These are phyloP conservation scores for Melanotaenia parkinsoni DNA, from an alignment of 2,797 vertebrate species.

Conservation along the genomic window DNA sequence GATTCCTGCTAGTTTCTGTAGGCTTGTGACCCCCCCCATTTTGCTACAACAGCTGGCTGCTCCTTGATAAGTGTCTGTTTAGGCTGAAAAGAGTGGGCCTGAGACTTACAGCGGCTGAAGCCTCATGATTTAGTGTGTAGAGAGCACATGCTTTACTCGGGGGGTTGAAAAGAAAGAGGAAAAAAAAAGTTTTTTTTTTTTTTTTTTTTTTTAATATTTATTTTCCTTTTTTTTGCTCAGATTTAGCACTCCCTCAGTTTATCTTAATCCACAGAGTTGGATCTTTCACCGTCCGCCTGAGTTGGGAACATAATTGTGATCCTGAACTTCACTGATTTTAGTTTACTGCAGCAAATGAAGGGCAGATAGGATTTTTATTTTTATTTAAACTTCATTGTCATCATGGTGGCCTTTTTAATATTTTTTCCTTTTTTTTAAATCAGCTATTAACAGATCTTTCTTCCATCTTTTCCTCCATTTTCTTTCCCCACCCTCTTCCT, in stretches of 20 bases:
- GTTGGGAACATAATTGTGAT: neutral
- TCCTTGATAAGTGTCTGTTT: slow-evolving; percentile 43
- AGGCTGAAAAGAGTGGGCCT: slow-evolving; percentile 25
- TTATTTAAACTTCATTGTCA: neutral
- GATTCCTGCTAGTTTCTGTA: slow-evolving; percentile 42
- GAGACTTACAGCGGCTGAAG: slow-evolving; percentile 21
- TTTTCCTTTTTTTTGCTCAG: slow-evolving; percentile 5
- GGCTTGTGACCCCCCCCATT: slow-evolving; percentile 9
- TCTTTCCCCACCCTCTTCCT: slow-evolving; percentile 33
- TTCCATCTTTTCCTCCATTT: slow-evolving; percentile 24
- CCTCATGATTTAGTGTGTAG: slow-evolving; percentile 27
- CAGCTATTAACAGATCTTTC: slow-evolving; percentile 33
- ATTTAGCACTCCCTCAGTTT: slow-evolving; percentile 24
- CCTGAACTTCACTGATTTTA: neutral
- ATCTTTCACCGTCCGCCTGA: neutral
- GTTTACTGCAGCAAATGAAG: neutral
- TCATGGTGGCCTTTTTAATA: neutral
- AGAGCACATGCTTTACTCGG: slow-evolving; percentile 28
- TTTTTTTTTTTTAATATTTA: too few relatives aligned
- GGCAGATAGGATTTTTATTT: neutral
- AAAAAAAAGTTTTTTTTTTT: neutral
- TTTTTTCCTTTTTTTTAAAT: neutral
- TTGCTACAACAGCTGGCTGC: slow-evolving; percentile 50
- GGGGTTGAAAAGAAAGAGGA: neutral
- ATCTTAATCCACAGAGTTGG: slow-evolving; percentile 9